Evolutionary conservation across 2,797 vertebrate species (phyloP), one percentile per base, ranked within the genome.

Genomic region (Sandelia bainsii): DNA sequence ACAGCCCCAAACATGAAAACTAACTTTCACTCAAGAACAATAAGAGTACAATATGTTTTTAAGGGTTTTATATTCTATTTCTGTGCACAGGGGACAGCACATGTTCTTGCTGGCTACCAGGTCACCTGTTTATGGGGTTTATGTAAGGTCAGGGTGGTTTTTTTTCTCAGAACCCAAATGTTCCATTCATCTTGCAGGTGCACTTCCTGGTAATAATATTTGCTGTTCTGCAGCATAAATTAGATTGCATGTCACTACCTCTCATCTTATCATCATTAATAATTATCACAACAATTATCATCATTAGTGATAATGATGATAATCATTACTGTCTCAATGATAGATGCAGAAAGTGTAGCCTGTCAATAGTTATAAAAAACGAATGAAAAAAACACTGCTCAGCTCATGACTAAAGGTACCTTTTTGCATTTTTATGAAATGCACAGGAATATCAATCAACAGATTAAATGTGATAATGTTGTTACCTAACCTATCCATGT

Each of bases 101-200:
- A n/a, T n/a, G 34, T 48, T 64, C 17, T 6, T 7, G 5, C n/a
- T 20, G 20, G 25, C 25, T 32, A 1, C 10, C 0, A 0, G 39
- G 40, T 67, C 62, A 85, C 45, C 66, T 52, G 58, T n/a, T 32
- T n/a, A n/a, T n/a, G n/a, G n/a, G n/a, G n/a, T n/a, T 25, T 3
- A 0, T 46, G 59, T 0, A 85, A 85, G 77, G 79, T 84, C 77
- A 79, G 16, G 4, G 11, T 68, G 54, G 65, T 53, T 73, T n/a
- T n/a, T 34, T 9, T 72, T 75, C 79, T 42, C 25, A 79, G 62
- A 84, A 78, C 2, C 14, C 0, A 27, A 57, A 54, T 68, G 63
- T 73, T 83, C 53, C 63, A 23, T 45, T 39, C 3, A n/a, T 37
- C 5, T 71, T 29, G 45, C 45, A 67, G 27, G 53, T 77, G 34